Base-by-base conservation (phyloP, 2,797 vertebrate species). In the Falco naumanni region DNA sequence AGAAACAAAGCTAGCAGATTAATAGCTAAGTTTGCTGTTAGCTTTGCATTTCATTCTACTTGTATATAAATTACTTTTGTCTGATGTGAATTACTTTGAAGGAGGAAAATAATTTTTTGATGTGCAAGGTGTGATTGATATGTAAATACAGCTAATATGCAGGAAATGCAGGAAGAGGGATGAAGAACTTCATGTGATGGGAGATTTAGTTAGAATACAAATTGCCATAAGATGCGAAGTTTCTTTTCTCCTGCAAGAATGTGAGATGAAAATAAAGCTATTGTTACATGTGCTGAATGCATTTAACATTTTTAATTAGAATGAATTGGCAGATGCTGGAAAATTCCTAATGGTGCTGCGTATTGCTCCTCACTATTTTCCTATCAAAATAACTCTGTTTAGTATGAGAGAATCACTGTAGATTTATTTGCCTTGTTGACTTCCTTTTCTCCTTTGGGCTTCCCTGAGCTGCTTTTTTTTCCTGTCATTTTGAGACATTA, bases 231-330 rank as follows among this genome's bases (percentile, higher is more conserved):
- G 78, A 82, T 54, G 39, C 76, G 78, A 90, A 61, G 37, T 96
- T 68, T 59, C 41, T 80, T 76, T 93, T 56, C 60, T 91, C 63
- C 86, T 89, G 50, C 63, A 87, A 83, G 60, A 86, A 70, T 39
- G 43, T 60, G 26, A 93, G 71, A 89, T 56, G 33, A 51, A 93
- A 84, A 90, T 66, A 83, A 91, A 53, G 48, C 19, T 37, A 53
- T 89, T 87, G 70, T 84, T 89, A 66, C 60, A 56, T 24, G 19
- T 80, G 85, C 89, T 95, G 93, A 92, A 92, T 88, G 70, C 61
- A 76, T 87, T 92, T 91, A 86, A 80, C 94, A 88, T 85, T 79
- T 84, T 87, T 71, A 87, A 90, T 93, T 87, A 77, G 48, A 45
- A 84, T 16, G 34, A 96, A 91, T 68, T n/a, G 51, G 63, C 41